Base-by-base conservation (phyloP, 35 echinoderm and acorn worm species). In the Heliocidaris erythrogramma region DNA sequence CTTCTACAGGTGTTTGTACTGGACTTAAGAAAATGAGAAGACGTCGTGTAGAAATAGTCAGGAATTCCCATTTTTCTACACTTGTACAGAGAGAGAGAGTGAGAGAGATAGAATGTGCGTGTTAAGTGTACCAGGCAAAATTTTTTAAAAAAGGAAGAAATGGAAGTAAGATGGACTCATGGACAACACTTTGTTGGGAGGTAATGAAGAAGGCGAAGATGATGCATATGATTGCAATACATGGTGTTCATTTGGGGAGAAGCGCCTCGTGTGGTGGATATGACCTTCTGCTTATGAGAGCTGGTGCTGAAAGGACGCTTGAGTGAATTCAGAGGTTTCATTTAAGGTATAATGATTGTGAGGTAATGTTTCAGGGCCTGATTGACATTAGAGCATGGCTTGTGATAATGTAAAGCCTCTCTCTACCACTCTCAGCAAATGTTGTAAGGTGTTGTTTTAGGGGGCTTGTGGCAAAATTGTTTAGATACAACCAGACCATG, bases 1-100 rank as follows among this genome's bases (percentile, higher is more conserved):
- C 18, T 13, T 49, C 48, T 92, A 29, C 88, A 97, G 96, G 95
- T 97, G 90, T 97, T 93, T 94, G 95, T 97, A 86, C 86, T 95
- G 59, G 95, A 95, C 85, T 89, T 95, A 32, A 90, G 95, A 92
- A 95, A 95, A 93, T 95, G 96, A 97, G 47, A 59, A 48, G 50
- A 48, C 87, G 31, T 9, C 6, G 14, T 89, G 87, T 91, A 92
- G 91, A 90, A 18, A 29, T 95, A 95, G n/a, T 35, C 42, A 95
- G 91, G 49, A 35, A 95, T 95, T 47, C 47, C 29, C 18, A 94
- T 47, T 47, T 90, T 30, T 91, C 91, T 90, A 95, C 30, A 95
- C n/a, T 92, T 90, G 86, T 90, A 95, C 86, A 95, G 91, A 95
- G 86, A 90, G 48, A 92, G 21, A 90, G 86, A 91, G 84, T 50